Evolutionary conservation across 1,140 invertebrate species (phyloP), one percentile per base, ranked within the genome.

Genomic region (Neodiprion lecontei): DNA sequence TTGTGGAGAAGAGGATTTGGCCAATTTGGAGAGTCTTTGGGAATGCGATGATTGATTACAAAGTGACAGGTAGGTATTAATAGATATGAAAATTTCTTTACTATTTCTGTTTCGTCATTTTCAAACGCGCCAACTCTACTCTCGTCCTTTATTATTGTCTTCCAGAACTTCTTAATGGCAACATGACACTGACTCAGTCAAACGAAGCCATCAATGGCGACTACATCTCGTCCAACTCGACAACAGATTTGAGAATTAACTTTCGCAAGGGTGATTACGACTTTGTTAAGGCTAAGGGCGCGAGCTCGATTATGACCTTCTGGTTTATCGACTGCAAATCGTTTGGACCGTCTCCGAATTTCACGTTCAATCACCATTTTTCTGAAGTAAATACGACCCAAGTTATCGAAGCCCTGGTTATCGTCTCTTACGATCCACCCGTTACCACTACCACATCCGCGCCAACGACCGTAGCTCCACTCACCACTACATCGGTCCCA

Each of bases 291-390:
- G 88, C 85, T 12, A 84, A 89, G 21, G 91, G 91, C 78, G 90
- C 93, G 1, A 92, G 92, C 9, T 89, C 89, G 28, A 86, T 94
- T 14, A 84, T 90, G 21, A 93, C 92, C 10, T 94, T 91, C 82
- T 96, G 95, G 95, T 95, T 95, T 81, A 89, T 95, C 67, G 92
- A 95, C 81, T 96, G 94, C 80, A 87, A 90, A 77, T 93, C 92
- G 85, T 90, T 93, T 74, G 94, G 93, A 61, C 85, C 90, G 74
- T 91, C 92, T 0, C 87, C 86, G 69, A 89, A 92, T 83, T 90
- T 91, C 48, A 84, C 87, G 28, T 92, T 94, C 75, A 81, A 85
- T 70, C 91, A 91, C 75, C 93, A 91, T 79, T 95, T 94, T 81
- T 89, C 89, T 1, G 87, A 89, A 76, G 82, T 91, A 14, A 91